These are phyloP conservation scores for Eupithecia pulchellata DNA, from an alignment of 2,888 invertebrate species.

Conservation along the genomic window DNA sequence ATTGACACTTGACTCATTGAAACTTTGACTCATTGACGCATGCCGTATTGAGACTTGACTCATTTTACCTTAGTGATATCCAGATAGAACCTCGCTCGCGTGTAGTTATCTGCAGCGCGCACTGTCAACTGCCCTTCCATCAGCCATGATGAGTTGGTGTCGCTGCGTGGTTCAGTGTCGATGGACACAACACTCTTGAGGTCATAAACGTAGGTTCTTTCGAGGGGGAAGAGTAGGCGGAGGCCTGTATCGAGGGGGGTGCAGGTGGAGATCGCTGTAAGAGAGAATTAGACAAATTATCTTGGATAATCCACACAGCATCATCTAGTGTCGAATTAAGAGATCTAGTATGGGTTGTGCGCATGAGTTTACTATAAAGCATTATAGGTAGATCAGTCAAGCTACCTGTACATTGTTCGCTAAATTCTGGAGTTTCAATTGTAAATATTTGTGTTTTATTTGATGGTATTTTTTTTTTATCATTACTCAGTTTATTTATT, in stretches of 20 bases:
- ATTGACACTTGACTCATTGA: not conserved
- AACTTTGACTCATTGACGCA: not conserved
- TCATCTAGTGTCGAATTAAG: too few species aligned
- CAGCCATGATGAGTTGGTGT: constrained; percentile 66
- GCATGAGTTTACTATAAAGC: too few species aligned
- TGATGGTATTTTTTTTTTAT: too few species aligned
- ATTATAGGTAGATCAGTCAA: too few species aligned
- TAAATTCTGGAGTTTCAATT: too few species aligned
- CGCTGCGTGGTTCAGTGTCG: constrained; percentile 58
- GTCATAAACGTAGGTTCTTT: constrained; percentile 63
- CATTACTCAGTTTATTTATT: too few species aligned
- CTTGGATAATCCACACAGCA: too few species aligned
- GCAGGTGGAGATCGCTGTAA: constrained; percentile 53
- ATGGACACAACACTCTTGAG: constrained; percentile 69
- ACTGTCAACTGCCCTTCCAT: constrained; percentile 63
- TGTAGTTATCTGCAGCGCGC: constrained; percentile 67
- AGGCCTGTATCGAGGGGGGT: constrained; percentile 54
- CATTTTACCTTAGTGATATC: constrained; percentile 64
- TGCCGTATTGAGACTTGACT: not conserved
- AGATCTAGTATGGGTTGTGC: too few species aligned
- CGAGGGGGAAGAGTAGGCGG: constrained; percentile 65
- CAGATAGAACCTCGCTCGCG: constrained; percentile 60
- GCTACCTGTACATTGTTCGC: too few species aligned
- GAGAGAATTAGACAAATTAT: too few species aligned
- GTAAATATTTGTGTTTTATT: too few species aligned